Evolutionary conservation across 2,797 vertebrate genomes (phyloP), one percentile per base, ranked within the genome.

Genomic region (Geotrypetes seraphini): DNA sequence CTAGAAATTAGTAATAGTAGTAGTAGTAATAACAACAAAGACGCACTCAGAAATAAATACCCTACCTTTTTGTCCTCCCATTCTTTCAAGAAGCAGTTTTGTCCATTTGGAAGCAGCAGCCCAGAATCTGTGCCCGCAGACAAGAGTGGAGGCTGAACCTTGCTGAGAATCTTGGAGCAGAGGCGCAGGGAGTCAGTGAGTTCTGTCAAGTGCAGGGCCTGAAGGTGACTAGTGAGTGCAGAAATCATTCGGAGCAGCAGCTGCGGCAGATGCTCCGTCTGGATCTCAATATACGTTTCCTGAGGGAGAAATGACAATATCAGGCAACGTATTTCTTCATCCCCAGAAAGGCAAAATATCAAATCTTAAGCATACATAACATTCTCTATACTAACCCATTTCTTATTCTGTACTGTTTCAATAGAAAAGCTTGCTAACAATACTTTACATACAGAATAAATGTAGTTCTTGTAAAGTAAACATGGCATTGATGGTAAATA

Each of bases 241-340:
- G 91, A 91, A 53, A 99, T 75, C 94, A 99, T 97, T 36, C 90
- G 83, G 63, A 97, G 64, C 40, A 99, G 75, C 57, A 99, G 75
- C 69, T 96, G 93, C 43, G 96, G 96, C 48, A 99, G 81, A 46
- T 99, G 96, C 62, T 97, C 96, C 3, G 96, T 98, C 74, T 99
- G 96, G 67, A 99, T 99, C 79, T 98, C 96, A 50, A 99, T 97
- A 31, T 99, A 98, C 2, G 95, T 96, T 63, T 99, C 96, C 96
- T 99, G 52, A 34, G 19, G 43, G 58, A 48, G 55, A 30, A 59
- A 13, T 50, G 38, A 3, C 31, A 33, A 17, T 25, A 14, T 15
- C 17, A 28, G 22, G 30, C 26, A 30, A 25, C 10, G 10, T 27
- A 16, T 11, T 36, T 20, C 2, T 33, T n/a, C n/a, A 3, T 18